Conservation (phyloP, 2,113 vertebrate species). For the Psilopsiagon aymara region DNA sequence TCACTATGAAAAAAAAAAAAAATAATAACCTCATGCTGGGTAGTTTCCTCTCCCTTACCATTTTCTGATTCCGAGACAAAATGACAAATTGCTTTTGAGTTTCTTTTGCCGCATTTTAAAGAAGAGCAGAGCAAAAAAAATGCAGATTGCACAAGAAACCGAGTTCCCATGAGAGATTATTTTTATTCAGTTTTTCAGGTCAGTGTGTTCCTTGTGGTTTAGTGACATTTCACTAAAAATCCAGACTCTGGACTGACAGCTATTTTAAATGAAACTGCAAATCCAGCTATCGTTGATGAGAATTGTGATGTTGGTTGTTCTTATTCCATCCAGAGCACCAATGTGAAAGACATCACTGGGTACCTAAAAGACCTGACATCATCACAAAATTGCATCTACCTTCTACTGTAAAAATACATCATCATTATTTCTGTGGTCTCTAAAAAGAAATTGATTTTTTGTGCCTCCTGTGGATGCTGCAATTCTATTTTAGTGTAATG, state of each 20-base stretch:
- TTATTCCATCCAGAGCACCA: neutral
- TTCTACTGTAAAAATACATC: slow-evolving; percentile 8
- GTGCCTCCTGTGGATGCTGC: slow-evolving; percentile 16
- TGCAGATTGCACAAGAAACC: neutral
- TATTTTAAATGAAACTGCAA: neutral
- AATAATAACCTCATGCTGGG: neutral
- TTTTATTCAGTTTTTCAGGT: neutral
- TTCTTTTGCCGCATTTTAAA: neutral
- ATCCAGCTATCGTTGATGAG: neutral
- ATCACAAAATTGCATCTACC: neutral
- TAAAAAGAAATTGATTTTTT: slow-evolving; percentile 26
- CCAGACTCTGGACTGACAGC: neutral
- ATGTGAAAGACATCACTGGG: neutral
- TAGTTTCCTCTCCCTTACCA: neutral
- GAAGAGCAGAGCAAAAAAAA: neutral
- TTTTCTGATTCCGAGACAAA: neutral
- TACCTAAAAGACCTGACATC: slow-evolving; percentile 1
- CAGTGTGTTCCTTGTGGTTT: neutral
- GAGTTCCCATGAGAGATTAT: neutral
- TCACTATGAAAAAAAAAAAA: neutral
- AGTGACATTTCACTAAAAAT: slow-evolving; percentile 5
- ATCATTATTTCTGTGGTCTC: slow-evolving; percentile 13
- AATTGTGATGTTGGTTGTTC: neutral
- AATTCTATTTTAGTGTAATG: slow-evolving; percentile 41
- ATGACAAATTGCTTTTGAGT: neutral